Percentiles rank a stretch among this genome's conserved stretches.
Evolutionary conservation across 2,113 vertebrate species (phyloP).

Genomic region (Ctenomys sociabilis): DNA sequence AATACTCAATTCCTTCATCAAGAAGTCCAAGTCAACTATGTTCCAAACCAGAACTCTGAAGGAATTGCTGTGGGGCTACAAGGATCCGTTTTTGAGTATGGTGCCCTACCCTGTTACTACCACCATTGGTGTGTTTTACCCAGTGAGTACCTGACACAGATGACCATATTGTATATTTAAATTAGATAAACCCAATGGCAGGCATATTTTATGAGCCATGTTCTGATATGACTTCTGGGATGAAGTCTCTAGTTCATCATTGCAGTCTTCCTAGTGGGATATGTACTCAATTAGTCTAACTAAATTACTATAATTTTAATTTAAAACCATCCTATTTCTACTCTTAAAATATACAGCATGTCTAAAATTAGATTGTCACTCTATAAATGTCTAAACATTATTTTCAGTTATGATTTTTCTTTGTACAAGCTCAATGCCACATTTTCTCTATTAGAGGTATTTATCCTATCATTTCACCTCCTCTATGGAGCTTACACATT

Average conservation of each 20-base stretch:
- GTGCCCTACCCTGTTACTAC: slow-evolving; percentile 70
- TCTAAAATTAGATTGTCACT: neutral
- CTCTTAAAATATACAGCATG: neutral
- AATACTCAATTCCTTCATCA: slow-evolving; percentile 83
- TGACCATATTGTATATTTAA: neutral
- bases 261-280: neutral
- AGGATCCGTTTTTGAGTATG: slow-evolving; percentile 87
- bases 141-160: slow-evolving; percentile 85
- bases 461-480: neutral
- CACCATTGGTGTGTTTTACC: slow-evolving; percentile 88
- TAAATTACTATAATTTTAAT: slow-evolving; percentile 7
- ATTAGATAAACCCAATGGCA: neutral
- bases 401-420: neutral
- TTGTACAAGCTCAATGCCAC: neutral
- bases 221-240: neutral
- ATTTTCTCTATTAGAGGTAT: neutral
- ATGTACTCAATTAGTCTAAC: neutral
- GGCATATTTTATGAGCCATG: neutral
- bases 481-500: neutral
- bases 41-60: slow-evolving; percentile 91
- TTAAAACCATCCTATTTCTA: neutral
- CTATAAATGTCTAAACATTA: neutral
- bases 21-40: slow-evolving; percentile 84
- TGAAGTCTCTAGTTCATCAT: neutral
- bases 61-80: slow-evolving; percentile 96